Conservation (phyloP, 1,140 invertebrate species). For the Penaeus chinensis region DNA sequence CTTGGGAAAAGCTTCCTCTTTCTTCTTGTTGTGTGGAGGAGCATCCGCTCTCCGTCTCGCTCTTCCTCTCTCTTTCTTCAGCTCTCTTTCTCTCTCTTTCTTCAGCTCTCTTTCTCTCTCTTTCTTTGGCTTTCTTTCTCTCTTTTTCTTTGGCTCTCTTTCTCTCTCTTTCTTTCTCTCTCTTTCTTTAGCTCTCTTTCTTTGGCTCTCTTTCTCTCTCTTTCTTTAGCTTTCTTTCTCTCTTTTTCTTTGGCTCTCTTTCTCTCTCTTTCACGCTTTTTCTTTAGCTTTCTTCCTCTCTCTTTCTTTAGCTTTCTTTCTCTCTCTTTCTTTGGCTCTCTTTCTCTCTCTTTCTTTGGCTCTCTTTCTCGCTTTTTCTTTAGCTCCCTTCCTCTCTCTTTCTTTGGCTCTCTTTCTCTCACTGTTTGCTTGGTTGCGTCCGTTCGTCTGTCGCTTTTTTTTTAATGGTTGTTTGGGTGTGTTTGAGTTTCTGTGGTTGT, state of each 20-base stretch:
- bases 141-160: too few species aligned
- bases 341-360: too few species aligned
- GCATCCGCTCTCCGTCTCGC: not conserved
- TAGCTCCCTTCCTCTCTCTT: not conserved
- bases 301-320: too few species aligned
- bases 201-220: too few species aligned
- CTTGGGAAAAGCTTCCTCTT: not conserved
- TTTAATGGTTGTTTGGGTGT: too few species aligned
- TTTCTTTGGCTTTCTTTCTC: not conserved
- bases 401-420: not conserved
- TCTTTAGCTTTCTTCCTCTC: not conserved
- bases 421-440: not conserved
- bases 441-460: not conserved
- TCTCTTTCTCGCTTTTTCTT: not conserved
- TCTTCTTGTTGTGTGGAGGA: too few species aligned
- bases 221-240: too few species aligned
- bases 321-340: too few species aligned
- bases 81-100: not conserved
- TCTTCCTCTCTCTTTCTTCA: not conserved
- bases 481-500: too few species aligned
- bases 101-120: not conserved
- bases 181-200: too few species aligned
- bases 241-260: not conserved
- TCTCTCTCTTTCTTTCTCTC: too few species aligned
- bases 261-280: not conserved